Evolutionary conservation across 92 coral and sea anemone genomes (phyloP).

Genomic region (Palythoa caribaeorum): DNA sequence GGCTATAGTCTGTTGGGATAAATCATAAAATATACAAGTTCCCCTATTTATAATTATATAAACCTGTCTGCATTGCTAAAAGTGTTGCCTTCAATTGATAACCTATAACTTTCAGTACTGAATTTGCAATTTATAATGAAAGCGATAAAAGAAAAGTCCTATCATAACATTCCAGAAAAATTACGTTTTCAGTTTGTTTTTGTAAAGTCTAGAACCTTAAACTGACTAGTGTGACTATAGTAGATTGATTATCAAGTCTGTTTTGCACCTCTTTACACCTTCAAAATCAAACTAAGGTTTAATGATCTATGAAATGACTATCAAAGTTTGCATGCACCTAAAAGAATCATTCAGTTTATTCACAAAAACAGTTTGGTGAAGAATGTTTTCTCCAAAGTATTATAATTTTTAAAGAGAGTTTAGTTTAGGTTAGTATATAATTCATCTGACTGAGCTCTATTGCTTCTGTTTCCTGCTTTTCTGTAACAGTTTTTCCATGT

Average conservation of each 20-base stretch:
- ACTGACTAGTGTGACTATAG: no score
- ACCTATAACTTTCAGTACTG: background rate
- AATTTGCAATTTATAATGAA: background rate
- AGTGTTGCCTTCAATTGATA: background rate
- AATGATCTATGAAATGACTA: no score
- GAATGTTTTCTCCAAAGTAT: background rate
- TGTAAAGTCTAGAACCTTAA: no score
- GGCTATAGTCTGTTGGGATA: background rate
- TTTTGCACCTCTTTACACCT: no score
- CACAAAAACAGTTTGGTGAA: background rate
- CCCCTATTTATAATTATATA: background rate
- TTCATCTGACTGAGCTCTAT: slow-evolving; percentile 33
- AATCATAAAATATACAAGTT: background rate
- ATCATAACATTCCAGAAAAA: background rate
- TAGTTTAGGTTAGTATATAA: background rate
- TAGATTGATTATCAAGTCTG: no score
- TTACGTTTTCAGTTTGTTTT: no score
- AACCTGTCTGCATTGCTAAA: background rate
- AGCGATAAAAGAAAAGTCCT: background rate
- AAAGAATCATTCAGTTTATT: no score
- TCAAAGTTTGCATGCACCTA: no score
- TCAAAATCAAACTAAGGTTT: no score
- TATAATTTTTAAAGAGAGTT: background rate
- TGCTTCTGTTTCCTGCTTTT: slow-evolving; percentile 24
- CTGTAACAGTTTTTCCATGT: background rate